Evolutionary conservation across 2,113 vertebrate species (phyloP).

Genomic region (Thinocorus orbignyianus): DNA sequence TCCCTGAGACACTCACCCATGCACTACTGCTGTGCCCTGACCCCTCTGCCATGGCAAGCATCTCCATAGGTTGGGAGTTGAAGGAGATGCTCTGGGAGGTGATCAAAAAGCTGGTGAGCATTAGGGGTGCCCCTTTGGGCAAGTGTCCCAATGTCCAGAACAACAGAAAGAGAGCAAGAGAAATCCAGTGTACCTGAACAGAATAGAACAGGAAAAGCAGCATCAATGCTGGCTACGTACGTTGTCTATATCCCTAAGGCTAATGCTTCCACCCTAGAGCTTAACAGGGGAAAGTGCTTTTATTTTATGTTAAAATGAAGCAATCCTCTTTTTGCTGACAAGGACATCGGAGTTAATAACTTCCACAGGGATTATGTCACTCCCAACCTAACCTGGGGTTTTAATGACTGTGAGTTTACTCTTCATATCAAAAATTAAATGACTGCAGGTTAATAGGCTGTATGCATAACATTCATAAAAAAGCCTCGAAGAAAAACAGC

Average conservation of each 20-base stretch:
- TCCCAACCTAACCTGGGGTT: neutral
- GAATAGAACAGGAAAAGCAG: neutral
- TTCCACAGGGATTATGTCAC: neutral
- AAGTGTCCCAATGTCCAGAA: neutral
- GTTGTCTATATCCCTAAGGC: neutral
- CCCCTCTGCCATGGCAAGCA: neutral
- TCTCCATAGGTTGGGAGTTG: neutral
- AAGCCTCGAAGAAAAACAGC: neutral
- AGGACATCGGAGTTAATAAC: neutral
- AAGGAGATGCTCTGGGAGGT: neutral
- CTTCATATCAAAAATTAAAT: neutral
- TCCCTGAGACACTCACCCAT: neutral
- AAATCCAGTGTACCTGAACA: neutral
- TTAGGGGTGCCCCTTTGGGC: neutral
- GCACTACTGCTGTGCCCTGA: neutral
- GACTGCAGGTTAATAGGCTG: neutral
- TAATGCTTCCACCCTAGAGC: neutral
- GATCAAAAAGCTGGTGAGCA: neutral
- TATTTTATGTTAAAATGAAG: neutral
- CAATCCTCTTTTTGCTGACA: constrained; percentile 5
- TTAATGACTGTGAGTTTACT: neutral
- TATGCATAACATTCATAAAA: neutral
- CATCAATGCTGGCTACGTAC: neutral
- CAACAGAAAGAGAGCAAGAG: neutral
- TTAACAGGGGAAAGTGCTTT: neutral